Evolutionary conservation across 1,140 invertebrate species (phyloP).

Genomic region (Muscidifurax raptorellus): DNA sequence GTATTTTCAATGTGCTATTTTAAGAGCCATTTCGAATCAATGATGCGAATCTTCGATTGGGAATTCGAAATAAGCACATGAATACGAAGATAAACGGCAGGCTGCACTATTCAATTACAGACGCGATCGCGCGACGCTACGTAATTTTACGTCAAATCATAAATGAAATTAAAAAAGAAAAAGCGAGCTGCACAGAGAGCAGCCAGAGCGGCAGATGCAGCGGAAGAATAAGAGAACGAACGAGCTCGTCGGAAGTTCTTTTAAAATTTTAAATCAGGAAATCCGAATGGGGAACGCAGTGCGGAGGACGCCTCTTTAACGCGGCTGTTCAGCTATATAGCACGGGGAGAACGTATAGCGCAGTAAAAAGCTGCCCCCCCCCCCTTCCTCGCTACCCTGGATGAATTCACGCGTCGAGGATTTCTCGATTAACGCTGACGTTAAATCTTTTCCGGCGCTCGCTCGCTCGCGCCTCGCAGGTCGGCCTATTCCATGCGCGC

Average conservation of each 20-base stretch:
- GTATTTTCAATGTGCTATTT: not conserved
- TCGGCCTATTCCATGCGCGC: not conserved
- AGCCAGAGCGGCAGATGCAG: slow-evolving; percentile 3
- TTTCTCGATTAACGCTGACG: slow-evolving; percentile 41
- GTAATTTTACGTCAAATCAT: not conserved
- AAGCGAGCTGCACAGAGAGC: not conserved
- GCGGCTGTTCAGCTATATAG: not conserved
- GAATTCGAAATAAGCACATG: not conserved
- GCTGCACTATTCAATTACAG: too few relatives aligned
- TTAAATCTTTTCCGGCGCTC: slow-evolving; percentile 37
- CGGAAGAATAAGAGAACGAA: slow-evolving; percentile 42
- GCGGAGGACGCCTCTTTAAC: not conserved
- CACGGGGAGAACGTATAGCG: too few relatives aligned
- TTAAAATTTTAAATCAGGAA: slow-evolving; percentile 22
- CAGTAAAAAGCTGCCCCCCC: slow-evolving; percentile 3
- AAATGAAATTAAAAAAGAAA: not conserved
- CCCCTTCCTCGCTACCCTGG: not conserved
- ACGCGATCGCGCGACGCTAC: not conserved
- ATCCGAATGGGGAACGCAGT: not conserved
- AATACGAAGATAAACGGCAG: not conserved
- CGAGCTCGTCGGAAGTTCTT: slow-evolving; percentile 19
- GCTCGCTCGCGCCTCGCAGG: too few relatives aligned
- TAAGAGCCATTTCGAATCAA: not conserved
- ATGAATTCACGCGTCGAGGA: slow-evolving; percentile 20
- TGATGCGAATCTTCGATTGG: not conserved